Conservation (phyloP, 2,797 vertebrate species). For the Myripristis murdjan region DNA sequence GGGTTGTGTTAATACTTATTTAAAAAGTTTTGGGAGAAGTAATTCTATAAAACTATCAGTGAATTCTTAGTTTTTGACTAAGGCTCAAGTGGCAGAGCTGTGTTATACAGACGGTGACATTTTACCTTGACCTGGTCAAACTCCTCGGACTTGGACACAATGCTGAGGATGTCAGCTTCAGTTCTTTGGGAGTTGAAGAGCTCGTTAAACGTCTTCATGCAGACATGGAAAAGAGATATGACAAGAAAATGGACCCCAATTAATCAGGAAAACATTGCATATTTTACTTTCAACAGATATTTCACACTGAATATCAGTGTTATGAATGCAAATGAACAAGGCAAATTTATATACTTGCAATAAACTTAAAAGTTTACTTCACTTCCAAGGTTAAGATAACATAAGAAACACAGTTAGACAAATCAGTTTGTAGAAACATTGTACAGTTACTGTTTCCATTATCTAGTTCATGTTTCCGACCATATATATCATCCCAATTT, state of each 20-base stretch:
- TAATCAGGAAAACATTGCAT: neutral
- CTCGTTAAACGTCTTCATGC: slow-evolving; percentile 96
- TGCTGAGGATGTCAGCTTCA: slow-evolving; percentile 94
- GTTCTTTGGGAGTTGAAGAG: slow-evolving; percentile 95
- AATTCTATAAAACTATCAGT: no score
- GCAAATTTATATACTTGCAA: no score
- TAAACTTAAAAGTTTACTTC: no score
- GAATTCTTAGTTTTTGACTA: no score
- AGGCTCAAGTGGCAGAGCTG: neutral
- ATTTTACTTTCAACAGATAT: neutral
- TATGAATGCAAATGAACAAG: neutral
- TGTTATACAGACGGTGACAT: neutral
- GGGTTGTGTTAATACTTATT: no score
- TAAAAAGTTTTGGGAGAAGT: no score
- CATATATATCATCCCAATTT: no score
- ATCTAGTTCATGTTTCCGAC: no score
- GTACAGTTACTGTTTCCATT: no score
- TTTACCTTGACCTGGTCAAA: slow-evolving; percentile 99
- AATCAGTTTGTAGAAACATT: no score
- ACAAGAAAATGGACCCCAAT: neutral
- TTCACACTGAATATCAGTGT: neutral
- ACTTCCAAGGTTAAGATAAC: no score
- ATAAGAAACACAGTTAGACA: no score
- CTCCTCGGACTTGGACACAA: slow-evolving; percentile 98
- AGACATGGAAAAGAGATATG: neutral